Percentiles rank a stretch among this genome's conserved stretches.
Conservation (phyloP, 2,797 vertebrate genomes). For the Sorex maritimensis region DNA sequence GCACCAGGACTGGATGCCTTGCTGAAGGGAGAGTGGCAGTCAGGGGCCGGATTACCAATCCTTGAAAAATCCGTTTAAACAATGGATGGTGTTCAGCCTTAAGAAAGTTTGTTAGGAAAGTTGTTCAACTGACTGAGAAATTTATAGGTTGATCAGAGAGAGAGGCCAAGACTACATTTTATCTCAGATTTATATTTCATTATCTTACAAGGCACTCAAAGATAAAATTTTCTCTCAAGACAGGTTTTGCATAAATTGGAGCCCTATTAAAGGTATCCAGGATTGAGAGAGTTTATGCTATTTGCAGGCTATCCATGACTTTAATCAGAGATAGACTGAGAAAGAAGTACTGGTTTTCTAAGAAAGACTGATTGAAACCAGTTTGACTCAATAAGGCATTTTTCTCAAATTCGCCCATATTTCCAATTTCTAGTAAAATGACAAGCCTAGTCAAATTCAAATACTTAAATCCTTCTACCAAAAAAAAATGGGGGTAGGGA, state of each 20-base stretch:
- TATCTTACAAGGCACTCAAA: background rate
- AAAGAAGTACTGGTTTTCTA: background rate
- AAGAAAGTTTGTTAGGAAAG: too few species aligned
- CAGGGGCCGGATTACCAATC: too few species aligned
- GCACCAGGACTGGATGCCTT: too few species aligned
- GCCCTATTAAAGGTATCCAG: background rate
- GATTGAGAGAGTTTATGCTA: background rate
- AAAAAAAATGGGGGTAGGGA: too few species aligned
- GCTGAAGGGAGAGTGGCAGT: too few species aligned
- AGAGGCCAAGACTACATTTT: too few species aligned
- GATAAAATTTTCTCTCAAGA: conserved; percentile 11
- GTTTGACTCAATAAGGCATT: background rate
- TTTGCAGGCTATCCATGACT: conserved; percentile 4
- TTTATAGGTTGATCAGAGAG: too few species aligned
- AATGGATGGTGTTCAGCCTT: too few species aligned
- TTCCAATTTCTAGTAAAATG: conserved; percentile 31
- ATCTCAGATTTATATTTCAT: background rate
- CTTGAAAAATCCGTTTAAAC: too few species aligned
- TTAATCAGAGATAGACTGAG: background rate
- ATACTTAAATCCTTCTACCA: conserved; percentile 12
- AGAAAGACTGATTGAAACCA: conserved; percentile 12
- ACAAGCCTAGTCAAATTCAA: background rate
- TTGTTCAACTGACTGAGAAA: too few species aligned
- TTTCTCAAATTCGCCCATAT: conserved; percentile 9
- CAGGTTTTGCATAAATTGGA: background rate